These are phyloP conservation scores for Struthidea cinerea DNA, from an alignment of 2,113 vertebrate species.

Conservation along the genomic window DNA sequence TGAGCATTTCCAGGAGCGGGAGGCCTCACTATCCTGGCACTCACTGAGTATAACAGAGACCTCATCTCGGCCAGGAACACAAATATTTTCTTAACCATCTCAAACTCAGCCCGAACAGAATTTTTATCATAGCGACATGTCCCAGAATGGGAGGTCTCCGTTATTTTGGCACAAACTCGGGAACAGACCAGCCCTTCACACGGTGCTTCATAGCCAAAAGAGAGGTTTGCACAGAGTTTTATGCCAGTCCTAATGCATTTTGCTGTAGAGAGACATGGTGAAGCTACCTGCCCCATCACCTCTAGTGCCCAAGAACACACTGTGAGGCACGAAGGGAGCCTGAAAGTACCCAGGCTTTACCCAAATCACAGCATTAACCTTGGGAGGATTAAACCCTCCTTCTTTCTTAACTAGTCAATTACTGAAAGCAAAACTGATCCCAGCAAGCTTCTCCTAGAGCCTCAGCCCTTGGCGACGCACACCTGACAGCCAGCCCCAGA, in stretches of 20 bases:
- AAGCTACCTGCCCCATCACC: background rate
- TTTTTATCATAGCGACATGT: background rate
- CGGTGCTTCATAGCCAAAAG: background rate
- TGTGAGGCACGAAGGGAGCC: fast-evolving
- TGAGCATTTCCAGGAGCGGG: background rate
- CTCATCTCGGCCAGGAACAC: background rate
- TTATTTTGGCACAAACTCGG: background rate
- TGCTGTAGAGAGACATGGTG: background rate
- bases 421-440: background rate
- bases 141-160: background rate
- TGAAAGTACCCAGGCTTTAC: fast-evolving
- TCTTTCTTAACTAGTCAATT: background rate
- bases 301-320: fast-evolving
- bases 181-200: background rate
- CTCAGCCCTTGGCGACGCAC: background rate
- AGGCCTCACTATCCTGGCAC: background rate
- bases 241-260: background rate
- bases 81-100: slow-evolving; percentile 23
- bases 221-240: background rate
- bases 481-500: background rate
- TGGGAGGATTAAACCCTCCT: background rate
- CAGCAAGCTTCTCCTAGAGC: background rate
- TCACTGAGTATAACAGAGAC: background rate
- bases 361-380: background rate
- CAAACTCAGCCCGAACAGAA: background rate